Conservation (phyloP, 1,140 invertebrate genomes). For the Adoxophyes honmai region DNA sequence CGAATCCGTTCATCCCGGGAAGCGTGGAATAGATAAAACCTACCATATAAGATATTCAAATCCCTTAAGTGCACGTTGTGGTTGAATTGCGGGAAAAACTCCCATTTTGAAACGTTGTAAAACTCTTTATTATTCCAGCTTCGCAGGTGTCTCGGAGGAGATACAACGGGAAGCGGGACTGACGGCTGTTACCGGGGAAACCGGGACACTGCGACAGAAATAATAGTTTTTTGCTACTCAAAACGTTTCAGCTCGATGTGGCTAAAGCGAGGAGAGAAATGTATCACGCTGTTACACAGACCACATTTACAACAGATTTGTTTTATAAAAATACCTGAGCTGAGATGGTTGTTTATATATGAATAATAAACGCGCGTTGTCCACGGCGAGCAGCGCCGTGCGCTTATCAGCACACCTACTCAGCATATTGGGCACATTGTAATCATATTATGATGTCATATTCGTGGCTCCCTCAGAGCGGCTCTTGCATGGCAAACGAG, state of each 20-base stretch:
- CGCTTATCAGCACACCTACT: conserved; percentile 16
- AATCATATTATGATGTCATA: conserved; percentile 58
- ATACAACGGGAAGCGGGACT: conserved; percentile 44
- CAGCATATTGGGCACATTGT: conserved; percentile 18
- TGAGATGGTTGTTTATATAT: background rate
- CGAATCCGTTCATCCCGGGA: conserved; percentile 47
- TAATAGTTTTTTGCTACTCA: conserved; percentile 29
- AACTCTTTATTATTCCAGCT: conserved; percentile 74
- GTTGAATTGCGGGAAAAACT: conserved; percentile 74
- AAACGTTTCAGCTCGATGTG: background rate
- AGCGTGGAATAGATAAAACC: conserved; percentile 68
- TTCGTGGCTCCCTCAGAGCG: conserved; percentile 39
- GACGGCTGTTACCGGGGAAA: conserved; percentile 35
- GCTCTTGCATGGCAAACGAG: conserved; percentile 42
- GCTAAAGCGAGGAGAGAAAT: background rate
- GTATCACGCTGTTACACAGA: background rate
- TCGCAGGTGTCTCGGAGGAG: conserved; percentile 61
- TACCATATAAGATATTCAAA: conserved; percentile 73
- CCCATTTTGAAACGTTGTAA: conserved; percentile 72
- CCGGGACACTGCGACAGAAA: conserved; percentile 25
- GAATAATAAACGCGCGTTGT: background rate
- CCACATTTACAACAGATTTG: background rate
- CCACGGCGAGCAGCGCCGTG: conserved; percentile 20
- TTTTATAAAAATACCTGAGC: background rate
- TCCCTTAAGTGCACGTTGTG: conserved; percentile 74